Conservation (phyloP, 2,797 vertebrate species). For the Enteromius afrohamiltoni region DNA sequence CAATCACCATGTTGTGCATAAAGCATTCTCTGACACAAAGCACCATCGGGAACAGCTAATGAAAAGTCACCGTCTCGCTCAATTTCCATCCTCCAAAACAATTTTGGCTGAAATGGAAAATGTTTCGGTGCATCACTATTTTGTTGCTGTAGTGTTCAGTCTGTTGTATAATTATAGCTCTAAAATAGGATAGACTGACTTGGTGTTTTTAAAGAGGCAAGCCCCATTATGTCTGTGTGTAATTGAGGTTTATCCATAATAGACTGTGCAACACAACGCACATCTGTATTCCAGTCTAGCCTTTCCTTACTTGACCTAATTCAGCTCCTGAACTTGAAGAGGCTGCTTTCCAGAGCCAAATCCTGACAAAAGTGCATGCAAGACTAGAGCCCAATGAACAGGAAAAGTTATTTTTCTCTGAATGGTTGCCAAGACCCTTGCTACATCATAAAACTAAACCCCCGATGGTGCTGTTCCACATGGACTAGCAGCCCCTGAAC, state of each 20-base stretch:
- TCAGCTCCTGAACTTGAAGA: slow-evolving; percentile 34
- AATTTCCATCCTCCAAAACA: not conserved
- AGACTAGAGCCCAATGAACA: not conserved
- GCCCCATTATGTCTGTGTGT: not conserved
- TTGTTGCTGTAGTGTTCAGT: not conserved
- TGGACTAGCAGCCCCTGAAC: not conserved
- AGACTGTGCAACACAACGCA: not conserved
- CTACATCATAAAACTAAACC: slow-evolving; percentile 3
- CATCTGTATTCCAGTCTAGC: slow-evolving; percentile 34
- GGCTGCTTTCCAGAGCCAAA: slow-evolving; percentile 21
- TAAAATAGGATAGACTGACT: slow-evolving; percentile 1
- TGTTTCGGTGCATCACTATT: not conserved
- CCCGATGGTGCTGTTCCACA: not conserved
- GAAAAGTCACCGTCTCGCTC: not conserved
- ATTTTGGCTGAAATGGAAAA: not conserved
- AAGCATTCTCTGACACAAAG: not conserved
- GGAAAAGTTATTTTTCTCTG: slow-evolving; percentile 17
- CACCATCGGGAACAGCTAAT: not conserved
- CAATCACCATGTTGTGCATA: not conserved
- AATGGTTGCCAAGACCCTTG: not conserved
- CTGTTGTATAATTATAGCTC: not conserved
- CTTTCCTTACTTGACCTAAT: slow-evolving; percentile 29
- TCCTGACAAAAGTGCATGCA: not conserved
- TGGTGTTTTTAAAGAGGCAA: not conserved
- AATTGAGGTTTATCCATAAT: not conserved